phyloP scores from a whole-genome alignment of 2,888 invertebrate genomes.

The Osmoderma eremita region DNA sequence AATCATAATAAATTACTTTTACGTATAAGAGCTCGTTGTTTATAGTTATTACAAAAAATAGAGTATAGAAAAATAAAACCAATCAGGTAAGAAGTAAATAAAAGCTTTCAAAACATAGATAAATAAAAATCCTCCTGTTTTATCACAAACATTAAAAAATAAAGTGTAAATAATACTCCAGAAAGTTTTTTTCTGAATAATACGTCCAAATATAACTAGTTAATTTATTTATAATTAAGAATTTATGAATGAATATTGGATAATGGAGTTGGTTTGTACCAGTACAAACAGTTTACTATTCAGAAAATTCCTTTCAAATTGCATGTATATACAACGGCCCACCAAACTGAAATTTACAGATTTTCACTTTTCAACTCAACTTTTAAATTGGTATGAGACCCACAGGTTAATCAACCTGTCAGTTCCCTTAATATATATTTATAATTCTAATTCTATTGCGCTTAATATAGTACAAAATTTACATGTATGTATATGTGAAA shows the following conservation, averaged over 20 bases:
- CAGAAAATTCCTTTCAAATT: slow-evolving; percentile 3
- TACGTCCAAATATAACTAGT: background rate
- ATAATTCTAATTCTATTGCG: background rate
- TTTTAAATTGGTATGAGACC: background rate
- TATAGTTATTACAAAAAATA: slow-evolving; percentile 14
- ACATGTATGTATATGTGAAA: too few relatives aligned
- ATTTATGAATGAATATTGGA: background rate
- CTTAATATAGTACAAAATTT: too few relatives aligned
- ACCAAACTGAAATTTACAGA: background rate
- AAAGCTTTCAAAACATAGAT: background rate
- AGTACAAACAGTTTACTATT: slow-evolving; percentile 18
- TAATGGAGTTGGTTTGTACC: slow-evolving; percentile 2
- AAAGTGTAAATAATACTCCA: slow-evolving; percentile 1
- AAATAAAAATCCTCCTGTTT: too few relatives aligned
- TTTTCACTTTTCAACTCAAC: background rate
- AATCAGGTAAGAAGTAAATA: background rate
- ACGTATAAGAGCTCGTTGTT: background rate
- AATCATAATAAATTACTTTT: slow-evolving; percentile 8
- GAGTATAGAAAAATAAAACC: background rate
- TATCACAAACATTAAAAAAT: background rate
- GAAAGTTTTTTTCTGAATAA: slow-evolving; percentile 29
- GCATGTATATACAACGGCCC: slow-evolving; percentile 1
- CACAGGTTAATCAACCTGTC: slow-evolving; percentile 6
- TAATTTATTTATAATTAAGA: background rate
- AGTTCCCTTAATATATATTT: too few relatives aligned